Conservation (phyloP, 2,888 invertebrate species). For the Cephus nigrinus region DNA sequence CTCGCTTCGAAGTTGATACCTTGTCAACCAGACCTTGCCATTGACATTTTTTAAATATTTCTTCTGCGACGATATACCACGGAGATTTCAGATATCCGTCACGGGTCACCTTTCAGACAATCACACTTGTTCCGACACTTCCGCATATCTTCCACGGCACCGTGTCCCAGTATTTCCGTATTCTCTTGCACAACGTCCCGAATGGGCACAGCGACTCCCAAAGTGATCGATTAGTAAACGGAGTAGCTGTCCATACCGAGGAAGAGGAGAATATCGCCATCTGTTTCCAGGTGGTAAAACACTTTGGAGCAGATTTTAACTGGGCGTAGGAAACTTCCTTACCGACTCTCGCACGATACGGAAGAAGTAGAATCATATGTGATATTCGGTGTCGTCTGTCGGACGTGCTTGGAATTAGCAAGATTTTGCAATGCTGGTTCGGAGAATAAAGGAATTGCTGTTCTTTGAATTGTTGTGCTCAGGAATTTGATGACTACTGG, state of each 20-base stretch:
- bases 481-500: background rate
- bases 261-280: background rate
- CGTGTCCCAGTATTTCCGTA: constrained; percentile 24
- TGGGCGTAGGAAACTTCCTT: background rate
- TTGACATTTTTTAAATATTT: constrained; percentile 1
- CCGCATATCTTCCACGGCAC: constrained; percentile 31
- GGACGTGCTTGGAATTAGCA: too few species aligned
- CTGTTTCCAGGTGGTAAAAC: background rate
- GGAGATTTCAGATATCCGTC: constrained; percentile 15
- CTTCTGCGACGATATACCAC: background rate
- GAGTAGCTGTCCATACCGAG: constrained; percentile 19
- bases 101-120: constrained; percentile 23
- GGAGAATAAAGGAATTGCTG: background rate
- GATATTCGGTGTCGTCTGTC: background rate
- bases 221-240: constrained; percentile 54
- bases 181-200: constrained; percentile 18
- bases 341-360: background rate
- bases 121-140: constrained; percentile 33
- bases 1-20: constrained; percentile 10
- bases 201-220: constrained; percentile 44
- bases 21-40: constrained; percentile 5
- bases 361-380: background rate
- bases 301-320: background rate
- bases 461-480: background rate
- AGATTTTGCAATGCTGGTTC: background rate